These are phyloP conservation scores for Meteorus cinctellus DNA, from an alignment of 2,888 invertebrate genomes.

Conservation along the genomic window DNA sequence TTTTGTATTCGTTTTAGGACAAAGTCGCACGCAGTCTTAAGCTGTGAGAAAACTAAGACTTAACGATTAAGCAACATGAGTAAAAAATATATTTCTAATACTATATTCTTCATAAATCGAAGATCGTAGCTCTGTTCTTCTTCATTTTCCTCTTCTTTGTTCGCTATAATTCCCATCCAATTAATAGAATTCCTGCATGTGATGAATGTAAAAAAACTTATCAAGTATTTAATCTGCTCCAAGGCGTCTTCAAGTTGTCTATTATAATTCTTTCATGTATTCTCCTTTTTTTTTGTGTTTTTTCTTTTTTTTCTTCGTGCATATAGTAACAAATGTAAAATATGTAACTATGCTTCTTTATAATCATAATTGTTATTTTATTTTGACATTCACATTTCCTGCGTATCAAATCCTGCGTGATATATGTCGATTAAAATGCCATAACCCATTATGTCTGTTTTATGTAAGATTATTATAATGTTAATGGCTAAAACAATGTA, in stretches of 20 bases:
- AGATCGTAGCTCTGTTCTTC: conserved; percentile 26
- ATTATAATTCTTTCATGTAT: not conserved
- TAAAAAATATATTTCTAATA: conserved; percentile 60
- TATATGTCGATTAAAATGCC: not conserved
- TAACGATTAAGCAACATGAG: conserved; percentile 67
- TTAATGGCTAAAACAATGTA: conserved; percentile 5
- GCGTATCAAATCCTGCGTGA: conserved; percentile 10
- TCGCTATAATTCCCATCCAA: conserved; percentile 6
- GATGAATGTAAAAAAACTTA: conserved; percentile 10
- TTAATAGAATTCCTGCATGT: conserved; percentile 24
- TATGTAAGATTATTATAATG: not conserved
- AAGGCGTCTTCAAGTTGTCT: not conserved
- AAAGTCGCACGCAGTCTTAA: conserved; percentile 16
- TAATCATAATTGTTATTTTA: not conserved
- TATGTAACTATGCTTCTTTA: not conserved
- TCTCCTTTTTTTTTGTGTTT: conserved; percentile 1
- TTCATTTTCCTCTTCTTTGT: conserved; percentile 35
- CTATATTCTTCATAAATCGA: conserved; percentile 33
- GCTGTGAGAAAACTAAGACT: conserved; percentile 56
- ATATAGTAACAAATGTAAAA: conserved; percentile 7
- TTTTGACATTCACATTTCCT: not conserved
- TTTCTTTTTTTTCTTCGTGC: not conserved
- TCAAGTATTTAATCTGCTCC: conserved; percentile 24
- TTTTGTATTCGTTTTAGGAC: not conserved
- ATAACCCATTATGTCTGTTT: not conserved